These are phyloP conservation scores for Mormyrus lacerda DNA, from an alignment of 2,113 vertebrate species.

Conservation along the genomic window DNA sequence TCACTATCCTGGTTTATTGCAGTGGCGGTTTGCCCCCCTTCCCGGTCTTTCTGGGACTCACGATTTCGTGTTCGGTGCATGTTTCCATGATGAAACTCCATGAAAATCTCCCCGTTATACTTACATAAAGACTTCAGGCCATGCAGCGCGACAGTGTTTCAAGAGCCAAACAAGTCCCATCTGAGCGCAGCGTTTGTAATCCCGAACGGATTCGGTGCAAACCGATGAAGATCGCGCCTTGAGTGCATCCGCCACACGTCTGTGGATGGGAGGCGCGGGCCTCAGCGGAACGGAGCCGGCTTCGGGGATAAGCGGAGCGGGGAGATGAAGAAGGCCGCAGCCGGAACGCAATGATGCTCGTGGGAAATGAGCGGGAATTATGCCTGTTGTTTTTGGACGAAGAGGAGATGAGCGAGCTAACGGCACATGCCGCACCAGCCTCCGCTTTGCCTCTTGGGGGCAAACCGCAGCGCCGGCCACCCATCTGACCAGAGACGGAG, in stretches of 20 bases:
- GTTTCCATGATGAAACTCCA: constrained; percentile 26
- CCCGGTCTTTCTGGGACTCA: constrained; percentile 6
- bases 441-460: neutral
- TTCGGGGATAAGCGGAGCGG: neutral
- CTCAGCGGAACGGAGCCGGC: neutral
- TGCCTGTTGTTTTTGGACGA: neutral
- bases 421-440: neutral
- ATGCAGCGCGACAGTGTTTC: constrained; percentile 5
- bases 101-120: neutral
- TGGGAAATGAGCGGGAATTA: constrained; percentile 2
- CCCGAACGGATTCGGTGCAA: constrained; percentile 4
- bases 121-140: constrained; percentile 12
- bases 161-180: constrained; percentile 2
- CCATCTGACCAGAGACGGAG: neutral
- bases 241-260: neutral
- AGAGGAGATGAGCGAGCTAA: neutral
- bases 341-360: neutral
- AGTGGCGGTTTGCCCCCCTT: constrained; percentile 8
- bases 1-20: constrained; percentile 24
- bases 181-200: constrained; percentile 17
- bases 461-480: neutral
- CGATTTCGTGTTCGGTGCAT: constrained; percentile 26
- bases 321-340: neutral
- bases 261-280: neutral
- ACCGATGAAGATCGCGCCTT: neutral